Base-by-base conservation (phyloP, 1,140 invertebrate species). In the Macrocentrus cingulum region DNA sequence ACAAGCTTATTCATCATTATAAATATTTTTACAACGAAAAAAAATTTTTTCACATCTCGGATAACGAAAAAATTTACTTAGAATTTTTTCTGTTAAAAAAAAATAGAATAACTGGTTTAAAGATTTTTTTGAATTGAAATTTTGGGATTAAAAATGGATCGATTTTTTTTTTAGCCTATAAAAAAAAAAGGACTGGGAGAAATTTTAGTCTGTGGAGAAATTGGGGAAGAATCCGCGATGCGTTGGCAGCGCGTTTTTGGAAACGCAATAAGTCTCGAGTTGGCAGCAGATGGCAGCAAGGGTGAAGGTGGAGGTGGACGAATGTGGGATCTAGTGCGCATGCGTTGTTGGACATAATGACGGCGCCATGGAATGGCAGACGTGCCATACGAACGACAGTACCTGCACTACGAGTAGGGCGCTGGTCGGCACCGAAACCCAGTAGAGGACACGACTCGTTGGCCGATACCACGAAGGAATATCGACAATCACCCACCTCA, bases 331-430 rank as follows among this genome's bases (percentile, higher is more conserved):
- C 67, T 56, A 74, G 45, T 46, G 54, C 72, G 71, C 73, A 63
- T 69, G 69, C 75, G 78, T 61, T 20, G 32, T 50, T 25, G 56
- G 55, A 66, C 44, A 66, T 75, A 75, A 74, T 72, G 70, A 77
- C 69, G 66, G 71, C 59, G 69, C 67, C 69, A 71, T 72, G 67
- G 65, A 71, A 65, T 67, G 49, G 74, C 69, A 70, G 74, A 70
- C 71, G 70, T 70, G 71, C 66, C 74, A 78, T 73, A 80, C 77
- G 76, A 80, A 80, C 76, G 75, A 76, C 76, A 70, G 60, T 70
- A 76, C 70, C 73, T 71, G 75, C 75, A 77, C 75, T 77, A 78
- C 76, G 77, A 79, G 76, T 74, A 78, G 72, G 76, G 75, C 76
- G 75, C 76, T 79, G 76, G 74, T 75, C 78, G 73, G 70, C 72